Evolutionary conservation across 2,888 invertebrate genomes (phyloP), one percentile per base, ranked within the genome.

Genomic region (Troides aeacus): DNA sequence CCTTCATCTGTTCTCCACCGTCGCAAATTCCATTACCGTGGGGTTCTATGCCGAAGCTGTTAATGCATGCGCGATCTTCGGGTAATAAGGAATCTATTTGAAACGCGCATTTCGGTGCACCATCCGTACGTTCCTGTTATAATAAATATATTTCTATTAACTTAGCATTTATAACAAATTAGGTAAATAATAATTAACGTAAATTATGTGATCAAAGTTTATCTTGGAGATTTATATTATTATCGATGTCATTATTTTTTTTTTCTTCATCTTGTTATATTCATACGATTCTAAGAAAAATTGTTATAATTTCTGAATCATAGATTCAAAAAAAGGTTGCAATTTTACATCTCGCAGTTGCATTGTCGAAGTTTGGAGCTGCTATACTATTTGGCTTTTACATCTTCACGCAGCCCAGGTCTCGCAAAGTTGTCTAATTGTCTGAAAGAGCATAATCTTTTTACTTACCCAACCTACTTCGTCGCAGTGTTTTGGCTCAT

Each of bases 1-100:
- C 92, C 86, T 91, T 92, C 88, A 91, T 90, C 73, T 90, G 92
- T 71, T 90, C 91, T 2, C 86, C 90, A n/a, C 91, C 90, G 68
- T 92, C 91, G 74, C 92, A 92, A 6, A 78, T 62, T 6, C 81
- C 79, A 56, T 76, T 76, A n/a, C 71, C 65, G 62, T 77, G 88
- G 0, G 88, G 85, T 71, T 89, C 90, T 12, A 89, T 79, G 2
- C 92, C 92, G 69, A 90, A 92, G 46, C 82, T 81, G 78, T 89
- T 89, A 72, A 90, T 75, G 73, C 92, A 92, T 15, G 90, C 92
- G 64, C 90, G 88, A 74, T 92, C 92, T 0, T 90, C 89, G 0
- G 87, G 80, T 76, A 89, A 74, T 72, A 92, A 76, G 0, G 91
- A 89, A 72, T 92, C 90, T 42, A 92, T 90, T 80, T 91, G 88